Base-by-base conservation (phyloP, 2,113 vertebrate species). In the Acrocephalus kingi region DNA sequence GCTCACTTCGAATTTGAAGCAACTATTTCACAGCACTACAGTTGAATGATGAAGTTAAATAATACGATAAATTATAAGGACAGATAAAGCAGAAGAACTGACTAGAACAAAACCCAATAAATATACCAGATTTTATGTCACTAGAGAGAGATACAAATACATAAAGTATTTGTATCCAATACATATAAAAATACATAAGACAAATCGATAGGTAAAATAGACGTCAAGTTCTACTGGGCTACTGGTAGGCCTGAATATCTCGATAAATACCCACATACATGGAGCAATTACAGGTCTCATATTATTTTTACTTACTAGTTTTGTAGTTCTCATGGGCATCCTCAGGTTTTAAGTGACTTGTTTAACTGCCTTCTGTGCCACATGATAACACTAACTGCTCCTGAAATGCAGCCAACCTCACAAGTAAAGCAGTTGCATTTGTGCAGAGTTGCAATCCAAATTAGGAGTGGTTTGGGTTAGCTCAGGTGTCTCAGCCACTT, bases 251-350 rank as follows among this genome's bases (percentile, higher is more conserved):
- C 16, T 2, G 2, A 58, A 19, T 55, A n/a, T 58, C 41, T 83
- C 30, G 21, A 27, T 23, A 67, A 52, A 39, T 62, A 48, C 5
- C 14, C 22, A 41, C 6, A 6, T 28, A 46, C 3, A 41, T 23
- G 0, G 0, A 80, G 35, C 46, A 17, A n/a, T 33, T 45, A n/a
- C 15, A 59, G 18, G 4, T 51, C 54, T 87, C 17, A 8, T 22
- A 7, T 63, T 79, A 45, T 16, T 93, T 71, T 25, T 28, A 43
- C 7, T 68, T 76, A 25, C 2, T 56, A 58, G 22, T 68, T 91
- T 46, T 77, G 49, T 73, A 64, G 35, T 56, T 69, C 41, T 84
- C 6, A 1, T 33, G 25, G 15, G 13, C 11, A 68, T 55, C 55
- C 5, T 81, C 67, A 80, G 62, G 19, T 68, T 76, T 80, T 48